phyloP scores from a whole-genome alignment of 2,797 vertebrate genomes.

The Neoniphon sammara region DNA sequence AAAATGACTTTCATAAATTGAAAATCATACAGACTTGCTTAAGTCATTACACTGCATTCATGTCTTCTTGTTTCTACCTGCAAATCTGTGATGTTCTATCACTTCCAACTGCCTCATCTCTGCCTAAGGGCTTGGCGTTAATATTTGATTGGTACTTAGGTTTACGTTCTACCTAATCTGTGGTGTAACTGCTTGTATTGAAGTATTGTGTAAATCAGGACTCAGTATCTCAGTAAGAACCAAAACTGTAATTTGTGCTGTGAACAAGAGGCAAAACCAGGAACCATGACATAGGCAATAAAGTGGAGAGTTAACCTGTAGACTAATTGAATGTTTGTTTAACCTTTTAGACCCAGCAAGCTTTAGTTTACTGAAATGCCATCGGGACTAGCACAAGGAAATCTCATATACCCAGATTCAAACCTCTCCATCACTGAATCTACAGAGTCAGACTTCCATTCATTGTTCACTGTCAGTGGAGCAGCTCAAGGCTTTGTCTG shows the following conservation, averaged over 20 bases:
- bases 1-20: slow-evolving; percentile 59
- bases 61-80: slow-evolving; percentile 28
- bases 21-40: slow-evolving; percentile 61
- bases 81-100: slow-evolving; percentile 18
- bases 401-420: slow-evolving; percentile 9
- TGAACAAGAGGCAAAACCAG: slow-evolving; percentile 28
- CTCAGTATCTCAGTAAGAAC: slow-evolving; percentile 15
- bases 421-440: slow-evolving; percentile 29
- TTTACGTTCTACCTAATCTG: not conserved
- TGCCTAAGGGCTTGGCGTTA: slow-evolving; percentile 13
- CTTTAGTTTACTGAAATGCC: slow-evolving; percentile 41
- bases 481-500: slow-evolving; percentile 39
- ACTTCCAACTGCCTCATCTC: slow-evolving; percentile 19
- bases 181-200: slow-evolving; percentile 22
- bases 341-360: slow-evolving; percentile 42
- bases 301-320: slow-evolving; percentile 21
- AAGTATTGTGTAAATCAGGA: slow-evolving; percentile 17
- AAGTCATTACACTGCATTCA: slow-evolving; percentile 40
- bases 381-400: slow-evolving; percentile 8
- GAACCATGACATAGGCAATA: not conserved
- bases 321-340: slow-evolving; percentile 12
- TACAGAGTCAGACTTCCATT: slow-evolving; percentile 38
- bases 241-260: slow-evolving; percentile 11
- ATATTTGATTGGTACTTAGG: slow-evolving; percentile 13
- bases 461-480: slow-evolving; percentile 29